Base-by-base conservation (phyloP, 2,113 vertebrate species). In the Barnardius zonarius region DNA sequence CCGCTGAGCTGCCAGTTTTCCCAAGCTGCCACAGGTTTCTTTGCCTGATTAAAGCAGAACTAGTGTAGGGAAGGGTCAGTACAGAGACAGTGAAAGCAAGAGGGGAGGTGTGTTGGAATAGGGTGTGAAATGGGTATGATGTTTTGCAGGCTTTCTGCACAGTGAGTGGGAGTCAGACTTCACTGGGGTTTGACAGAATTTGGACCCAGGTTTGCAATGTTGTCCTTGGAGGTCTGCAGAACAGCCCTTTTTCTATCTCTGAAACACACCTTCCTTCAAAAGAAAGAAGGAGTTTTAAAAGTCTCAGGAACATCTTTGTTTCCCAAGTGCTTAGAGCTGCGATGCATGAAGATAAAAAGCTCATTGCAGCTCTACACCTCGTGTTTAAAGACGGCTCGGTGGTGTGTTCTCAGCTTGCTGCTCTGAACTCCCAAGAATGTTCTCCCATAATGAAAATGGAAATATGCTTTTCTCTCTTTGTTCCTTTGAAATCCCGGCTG, bases 351-450 rank as follows among this genome's bases (percentile, higher is more conserved):
- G 80, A 91, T 44, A 90, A 95, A 94, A 54, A 68, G 57, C 41
- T 66, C 84, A 48, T 44, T 93, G 93, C 86, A 85, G 81, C 64
- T 86, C 75, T 48, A 5, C 49, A 66, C 73, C 74, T 91, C 63
- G 89, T 52, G 33, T 92, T 93, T 52, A 72, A 90, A 83, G 81
- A 66, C 3, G 4, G 35, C 41, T 64, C 54, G 79, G 79, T 92
- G 83, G 28, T 2, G 9, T 86, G 62, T 70, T 86, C 95, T 93
- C 81, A 83, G 74, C 63, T 57, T 70, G 67, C 70, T 86, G 70
- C 74, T 91, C 87, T 78, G 59, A 92, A 64, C 87, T 79, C 92
- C 84, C 72, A 73, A 63, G 74, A 93, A 96, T 61, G 57, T 87
- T 91, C 23, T 57, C 30, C 90, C 4, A 1, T 84, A 88, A 82